phyloP scores from a whole-genome alignment of 2,113 vertebrate species.

The Cyprinus carpio region DNA sequence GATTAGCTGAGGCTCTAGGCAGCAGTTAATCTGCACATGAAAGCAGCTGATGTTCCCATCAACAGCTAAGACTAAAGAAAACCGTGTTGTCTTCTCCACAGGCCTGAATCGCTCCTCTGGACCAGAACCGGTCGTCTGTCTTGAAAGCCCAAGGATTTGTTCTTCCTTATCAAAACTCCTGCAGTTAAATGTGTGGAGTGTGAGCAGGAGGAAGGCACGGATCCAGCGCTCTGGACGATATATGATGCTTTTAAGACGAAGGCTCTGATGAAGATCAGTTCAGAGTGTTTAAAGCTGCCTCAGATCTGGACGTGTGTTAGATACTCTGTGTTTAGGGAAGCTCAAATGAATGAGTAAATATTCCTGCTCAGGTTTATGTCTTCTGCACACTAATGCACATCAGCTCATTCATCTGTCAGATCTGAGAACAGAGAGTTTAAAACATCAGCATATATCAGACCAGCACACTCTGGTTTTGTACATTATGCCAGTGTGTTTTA shows the following conservation, averaged over 20 bases:
- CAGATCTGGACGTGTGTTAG: background rate
- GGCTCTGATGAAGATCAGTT: background rate
- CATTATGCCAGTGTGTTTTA: background rate
- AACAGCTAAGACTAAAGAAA: slow-evolving; percentile 76
- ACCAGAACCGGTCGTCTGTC: slow-evolving; percentile 66
- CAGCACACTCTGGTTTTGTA: background rate
- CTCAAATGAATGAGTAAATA: slow-evolving; percentile 3
- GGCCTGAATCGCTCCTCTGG: slow-evolving; percentile 72
- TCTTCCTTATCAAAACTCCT: slow-evolving; percentile 48
- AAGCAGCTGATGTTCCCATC: slow-evolving; percentile 78
- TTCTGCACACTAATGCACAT: background rate
- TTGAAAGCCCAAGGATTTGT: slow-evolving; percentile 61
- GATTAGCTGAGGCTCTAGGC: slow-evolving; percentile 74
- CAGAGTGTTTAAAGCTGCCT: slow-evolving; percentile 17
- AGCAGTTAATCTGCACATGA: slow-evolving; percentile 84
- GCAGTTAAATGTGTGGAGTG: slow-evolving; percentile 38
- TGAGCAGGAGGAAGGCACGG: background rate
- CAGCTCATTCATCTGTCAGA: background rate
- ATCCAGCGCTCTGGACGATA: background rate
- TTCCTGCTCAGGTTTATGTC: background rate
- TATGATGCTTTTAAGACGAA: slow-evolving; percentile 4
- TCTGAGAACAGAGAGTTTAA: background rate
- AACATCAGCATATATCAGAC: background rate
- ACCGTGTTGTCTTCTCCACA: slow-evolving; percentile 73
- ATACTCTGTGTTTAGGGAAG: background rate